phyloP scores from a whole-genome alignment of 2,113 vertebrate genomes.

The Brachyistius frenatus region DNA sequence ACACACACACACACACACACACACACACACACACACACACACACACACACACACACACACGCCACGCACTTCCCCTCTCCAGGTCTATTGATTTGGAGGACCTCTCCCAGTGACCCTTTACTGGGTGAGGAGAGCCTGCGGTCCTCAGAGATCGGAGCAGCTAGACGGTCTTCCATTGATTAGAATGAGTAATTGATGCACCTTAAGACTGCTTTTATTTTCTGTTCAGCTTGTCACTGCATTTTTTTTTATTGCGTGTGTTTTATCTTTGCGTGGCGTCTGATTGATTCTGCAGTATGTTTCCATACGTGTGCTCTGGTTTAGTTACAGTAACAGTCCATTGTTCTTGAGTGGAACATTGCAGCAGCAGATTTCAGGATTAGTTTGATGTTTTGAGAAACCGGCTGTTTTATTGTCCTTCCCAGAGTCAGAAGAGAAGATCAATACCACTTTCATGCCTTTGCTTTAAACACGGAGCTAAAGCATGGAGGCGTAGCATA shows the following conservation, averaged over 20 bases:
- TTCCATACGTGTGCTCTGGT: constrained; percentile 2
- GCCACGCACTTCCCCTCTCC: neutral
- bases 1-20: no score
- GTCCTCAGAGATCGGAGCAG: constrained; percentile 31
- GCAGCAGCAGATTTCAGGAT: constrained; percentile 1
- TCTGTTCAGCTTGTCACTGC: constrained; percentile 11
- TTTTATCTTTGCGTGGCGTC: neutral
- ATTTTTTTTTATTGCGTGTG: constrained; percentile 3
- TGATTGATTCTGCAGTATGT: constrained; percentile 8
- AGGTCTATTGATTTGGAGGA: constrained; percentile 60
- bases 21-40: no score
- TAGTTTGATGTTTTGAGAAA: constrained; percentile 20
- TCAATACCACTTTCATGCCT: neutral
- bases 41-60: no score
- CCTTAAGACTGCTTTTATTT: constrained; percentile 52
- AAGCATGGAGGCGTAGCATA: neutral
- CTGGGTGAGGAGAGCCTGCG: constrained; percentile 26
- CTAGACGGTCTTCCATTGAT: constrained; percentile 50
- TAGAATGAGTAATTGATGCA: constrained; percentile 60
- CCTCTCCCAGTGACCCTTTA: constrained; percentile 43
- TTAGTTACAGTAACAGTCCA: neutral
- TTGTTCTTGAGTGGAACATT: neutral
- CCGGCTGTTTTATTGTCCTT: neutral
- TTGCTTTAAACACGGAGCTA: neutral
- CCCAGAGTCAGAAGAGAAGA: neutral